Evolutionary conservation across 1,140 invertebrate species (phyloP), one percentile per base, ranked within the genome.

Genomic region (Calliopsis andreniformis): DNA sequence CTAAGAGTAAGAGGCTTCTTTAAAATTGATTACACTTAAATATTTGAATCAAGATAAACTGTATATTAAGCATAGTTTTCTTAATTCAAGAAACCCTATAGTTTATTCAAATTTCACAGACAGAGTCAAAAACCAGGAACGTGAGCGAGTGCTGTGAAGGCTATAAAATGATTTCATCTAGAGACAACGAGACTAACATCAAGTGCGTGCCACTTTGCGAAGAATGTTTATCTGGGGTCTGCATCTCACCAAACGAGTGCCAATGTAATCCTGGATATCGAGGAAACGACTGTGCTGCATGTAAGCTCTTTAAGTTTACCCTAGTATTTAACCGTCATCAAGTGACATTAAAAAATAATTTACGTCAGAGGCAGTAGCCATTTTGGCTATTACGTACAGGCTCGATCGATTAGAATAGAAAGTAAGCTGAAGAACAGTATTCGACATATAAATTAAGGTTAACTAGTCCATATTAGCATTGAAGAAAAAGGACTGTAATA

Each of bases 221-320:
- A 45, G 85, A 87, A 53, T 91, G 91, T 69, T 58, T 80, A 16
- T 69, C 62, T 28, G 92, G 91, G 28, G 83, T 80, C 45, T 95
- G 94, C 78, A 80, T 91, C 16, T 91, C 87, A 0, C 93, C 94
- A 2, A 91, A 94, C 75, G 82, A 80, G 43, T 95, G 94, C 76
- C 77, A 87, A 55, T 95, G 94, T 82, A 69, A 92, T 76, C 84
- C 90, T 23, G 94, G 94, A 18, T 94, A 92, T 76, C 78, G 79
- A 10, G 87, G 85, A 61, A 45, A 87, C 18, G 73, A 87, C 51
- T 92, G 91, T 70, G 59, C 82, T 2, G 63, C 53, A 18, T 82
- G 90, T 91, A 56, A 90, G 86, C 82, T 23, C 3, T 12, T 12
- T 42, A 4, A 18, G 7, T n/a, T 16, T n/a, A 18, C 3, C 30